Percentiles rank a stretch among this genome's conserved stretches.
Evolutionary conservation across 2,113 vertebrate species (phyloP).

Genomic region (Chloebia gouldiae): DNA sequence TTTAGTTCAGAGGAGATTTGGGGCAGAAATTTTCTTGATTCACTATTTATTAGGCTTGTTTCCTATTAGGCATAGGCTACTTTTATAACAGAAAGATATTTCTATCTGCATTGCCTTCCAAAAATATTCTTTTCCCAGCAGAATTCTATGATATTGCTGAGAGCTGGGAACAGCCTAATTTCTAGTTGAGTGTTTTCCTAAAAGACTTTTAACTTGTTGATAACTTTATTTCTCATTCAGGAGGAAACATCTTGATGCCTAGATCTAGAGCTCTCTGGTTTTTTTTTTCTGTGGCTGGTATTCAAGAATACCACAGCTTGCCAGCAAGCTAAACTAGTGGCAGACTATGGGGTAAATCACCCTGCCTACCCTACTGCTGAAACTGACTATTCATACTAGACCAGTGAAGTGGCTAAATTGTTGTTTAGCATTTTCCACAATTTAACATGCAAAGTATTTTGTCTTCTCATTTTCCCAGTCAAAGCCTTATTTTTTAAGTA

Average conservation of each 20-base stretch:
- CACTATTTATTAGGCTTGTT: background rate
- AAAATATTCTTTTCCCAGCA: background rate
- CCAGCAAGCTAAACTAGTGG: background rate
- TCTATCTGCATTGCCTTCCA: background rate
- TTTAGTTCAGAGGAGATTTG: background rate
- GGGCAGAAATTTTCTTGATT: background rate
- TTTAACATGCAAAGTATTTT: constrained; percentile 10
- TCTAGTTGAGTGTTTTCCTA: background rate
- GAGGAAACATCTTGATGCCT: background rate
- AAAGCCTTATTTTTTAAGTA: background rate
- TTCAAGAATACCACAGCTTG: background rate
- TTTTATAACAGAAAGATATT: background rate
- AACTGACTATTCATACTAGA: background rate
- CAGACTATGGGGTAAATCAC: background rate
- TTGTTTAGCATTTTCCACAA: background rate
- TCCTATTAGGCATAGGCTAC: background rate
- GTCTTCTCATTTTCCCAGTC: constrained; percentile 7
- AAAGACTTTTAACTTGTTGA: background rate
- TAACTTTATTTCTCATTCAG: background rate
- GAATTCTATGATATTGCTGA: background rate
- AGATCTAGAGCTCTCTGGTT: background rate
- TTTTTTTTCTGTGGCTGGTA: background rate
- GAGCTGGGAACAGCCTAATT: background rate
- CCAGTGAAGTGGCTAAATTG: background rate
- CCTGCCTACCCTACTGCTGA: background rate